phyloP scores from a whole-genome alignment of 2,797 vertebrate species.

The Amazona finschi region DNA sequence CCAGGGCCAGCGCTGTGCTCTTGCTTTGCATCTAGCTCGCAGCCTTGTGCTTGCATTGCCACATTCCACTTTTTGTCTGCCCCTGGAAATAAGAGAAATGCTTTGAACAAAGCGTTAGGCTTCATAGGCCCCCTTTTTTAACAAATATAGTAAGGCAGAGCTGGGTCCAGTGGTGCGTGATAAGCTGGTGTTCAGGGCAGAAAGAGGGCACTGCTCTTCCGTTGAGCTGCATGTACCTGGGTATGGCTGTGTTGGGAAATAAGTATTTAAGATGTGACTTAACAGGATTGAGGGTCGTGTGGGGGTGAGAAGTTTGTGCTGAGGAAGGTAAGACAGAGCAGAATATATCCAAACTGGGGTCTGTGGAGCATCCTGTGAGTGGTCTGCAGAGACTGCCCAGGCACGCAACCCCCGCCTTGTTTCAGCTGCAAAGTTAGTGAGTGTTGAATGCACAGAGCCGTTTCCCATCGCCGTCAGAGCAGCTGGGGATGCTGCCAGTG shows the following conservation, averaged over 20 bases:
- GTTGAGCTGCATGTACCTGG: background rate
- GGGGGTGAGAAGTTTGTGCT: background rate
- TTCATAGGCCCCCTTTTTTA: background rate
- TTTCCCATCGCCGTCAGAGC: accelerated
- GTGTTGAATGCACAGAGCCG: background rate
- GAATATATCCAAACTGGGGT: background rate
- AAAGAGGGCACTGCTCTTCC: background rate
- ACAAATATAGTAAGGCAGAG: background rate
- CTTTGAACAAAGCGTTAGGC: background rate
- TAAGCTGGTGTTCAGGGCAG: background rate
- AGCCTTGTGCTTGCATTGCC: background rate
- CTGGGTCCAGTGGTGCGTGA: accelerated
- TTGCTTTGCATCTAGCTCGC: background rate
- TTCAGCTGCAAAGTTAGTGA: background rate
- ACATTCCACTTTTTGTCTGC: background rate
- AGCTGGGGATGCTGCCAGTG: background rate
- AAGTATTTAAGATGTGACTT: background rate
- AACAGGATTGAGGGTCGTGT: background rate
- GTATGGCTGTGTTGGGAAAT: background rate
- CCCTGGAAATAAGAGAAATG: background rate
- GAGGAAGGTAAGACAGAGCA: background rate
- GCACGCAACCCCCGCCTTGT: background rate
- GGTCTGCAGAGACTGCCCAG: background rate
- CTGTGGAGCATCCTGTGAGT: background rate
- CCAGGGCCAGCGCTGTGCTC: background rate